Percentiles rank a stretch among this genome's conserved stretches.
Evolutionary conservation across 2,888 invertebrate genomes (phyloP).

Genomic region (Caenorhabditis becei): DNA sequence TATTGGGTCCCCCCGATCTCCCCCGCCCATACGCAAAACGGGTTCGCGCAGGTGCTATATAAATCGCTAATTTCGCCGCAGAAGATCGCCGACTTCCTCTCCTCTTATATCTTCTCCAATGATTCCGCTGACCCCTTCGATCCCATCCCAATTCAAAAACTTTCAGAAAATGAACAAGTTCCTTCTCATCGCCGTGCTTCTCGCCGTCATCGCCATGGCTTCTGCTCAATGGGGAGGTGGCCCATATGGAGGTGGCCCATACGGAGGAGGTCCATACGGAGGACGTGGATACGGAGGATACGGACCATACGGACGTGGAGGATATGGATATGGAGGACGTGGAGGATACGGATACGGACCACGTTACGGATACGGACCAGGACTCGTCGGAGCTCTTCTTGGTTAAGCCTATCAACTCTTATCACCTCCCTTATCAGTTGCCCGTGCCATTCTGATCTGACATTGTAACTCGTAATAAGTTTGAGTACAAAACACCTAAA

Average conservation of each 20-base stretch:
- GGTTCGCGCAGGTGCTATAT: conserved; percentile 48
- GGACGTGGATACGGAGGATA: conserved; percentile 50
- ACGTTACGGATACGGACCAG: conserved; percentile 49
- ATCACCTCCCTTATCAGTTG: conserved; percentile 30
- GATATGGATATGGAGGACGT: conserved; percentile 36
- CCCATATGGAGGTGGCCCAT: conserved; percentile 49
- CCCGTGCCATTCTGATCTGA: conserved; percentile 33
- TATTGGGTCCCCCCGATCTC: conserved; percentile 44
- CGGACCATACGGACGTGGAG: conserved; percentile 50
- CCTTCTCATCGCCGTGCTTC: conserved; percentile 38
- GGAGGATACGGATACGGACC: conserved; percentile 41
- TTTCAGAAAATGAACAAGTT: conserved; percentile 52
- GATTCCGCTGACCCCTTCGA: no score
- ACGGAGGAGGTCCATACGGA: conserved; percentile 53
- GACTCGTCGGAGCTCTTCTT: conserved; percentile 49
- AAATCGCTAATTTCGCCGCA: conserved; percentile 28
- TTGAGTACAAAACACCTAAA: not conserved
- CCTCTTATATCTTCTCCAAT: not conserved
- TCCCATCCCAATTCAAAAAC: not conserved
- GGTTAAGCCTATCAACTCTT: conserved; percentile 13
- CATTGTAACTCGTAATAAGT: conserved; percentile 40
- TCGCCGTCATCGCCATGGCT: conserved; percentile 59
- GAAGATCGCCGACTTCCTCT: conserved; percentile 13
- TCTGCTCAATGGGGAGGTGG: conserved; percentile 61
- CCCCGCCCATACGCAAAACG: conserved; percentile 48